phyloP scores from a whole-genome alignment of 2,888 invertebrate genomes.

The Stenodema calcarata region DNA sequence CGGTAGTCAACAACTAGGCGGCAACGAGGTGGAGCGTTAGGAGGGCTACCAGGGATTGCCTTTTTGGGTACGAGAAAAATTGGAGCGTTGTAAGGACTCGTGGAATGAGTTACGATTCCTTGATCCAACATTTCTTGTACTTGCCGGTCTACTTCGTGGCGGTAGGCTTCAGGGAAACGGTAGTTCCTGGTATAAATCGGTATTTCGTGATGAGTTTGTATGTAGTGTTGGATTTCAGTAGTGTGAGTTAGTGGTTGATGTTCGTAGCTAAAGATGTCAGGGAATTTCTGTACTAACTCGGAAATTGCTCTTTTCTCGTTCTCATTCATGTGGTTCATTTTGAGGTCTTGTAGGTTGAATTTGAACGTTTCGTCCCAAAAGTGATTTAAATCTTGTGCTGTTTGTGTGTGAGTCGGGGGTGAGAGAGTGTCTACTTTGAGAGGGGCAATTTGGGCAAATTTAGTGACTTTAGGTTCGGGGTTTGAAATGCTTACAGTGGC shows the following conservation, averaged over 20 bases:
- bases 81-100: not conserved
- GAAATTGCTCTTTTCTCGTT: not conserved
- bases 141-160: not conserved
- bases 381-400: too few relatives aligned
- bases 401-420: too few relatives aligned
- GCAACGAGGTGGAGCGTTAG: not conserved
- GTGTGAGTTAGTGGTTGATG: not conserved
- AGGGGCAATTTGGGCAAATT: too few relatives aligned
- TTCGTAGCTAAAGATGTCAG: not conserved
- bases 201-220: not conserved
- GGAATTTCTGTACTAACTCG: not conserved
- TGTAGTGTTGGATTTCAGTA: not conserved
- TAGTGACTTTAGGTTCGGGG: too few relatives aligned
- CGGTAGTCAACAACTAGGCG: conserved; percentile 6
- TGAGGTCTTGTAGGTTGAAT: not conserved
- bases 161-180: not conserved
- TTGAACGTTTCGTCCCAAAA: too few relatives aligned
- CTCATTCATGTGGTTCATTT: not conserved
- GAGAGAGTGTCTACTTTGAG: too few relatives aligned
- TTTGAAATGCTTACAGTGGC: too few relatives aligned
- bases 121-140: not conserved
- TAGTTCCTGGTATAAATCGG: not conserved
- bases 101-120: too few relatives aligned
- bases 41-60: not conserved
- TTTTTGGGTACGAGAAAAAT: not conserved